phyloP scores from a whole-genome alignment of 64 coral and sea anemone genomes.

The Hydrozoanthus tunicans region DNA sequence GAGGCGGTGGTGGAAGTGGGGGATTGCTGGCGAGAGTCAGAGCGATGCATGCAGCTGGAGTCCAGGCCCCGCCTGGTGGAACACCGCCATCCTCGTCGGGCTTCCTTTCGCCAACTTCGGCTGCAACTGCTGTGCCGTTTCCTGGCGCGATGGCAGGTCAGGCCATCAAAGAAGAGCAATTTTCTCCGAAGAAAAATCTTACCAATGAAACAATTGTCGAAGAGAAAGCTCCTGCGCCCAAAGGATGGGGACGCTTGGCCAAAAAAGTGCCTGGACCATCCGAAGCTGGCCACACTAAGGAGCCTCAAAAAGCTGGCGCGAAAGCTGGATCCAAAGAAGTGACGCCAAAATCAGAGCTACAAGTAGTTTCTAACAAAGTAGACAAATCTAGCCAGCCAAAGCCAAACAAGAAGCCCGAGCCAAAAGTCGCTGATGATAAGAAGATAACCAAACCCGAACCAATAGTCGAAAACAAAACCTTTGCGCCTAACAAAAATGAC shows the following conservation, averaged over 20 bases:
- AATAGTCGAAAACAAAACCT: neutral
- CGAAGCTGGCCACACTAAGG: neutral
- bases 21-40: conserved; percentile 81
- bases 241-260: conserved; percentile 36
- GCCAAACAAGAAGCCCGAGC: neutral
- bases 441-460: neutral
- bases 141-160: conserved; percentile 23
- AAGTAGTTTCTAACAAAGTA: too few species aligned
- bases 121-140: conserved; percentile 43
- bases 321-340: too few species aligned
- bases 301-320: neutral
- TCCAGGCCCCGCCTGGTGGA: conserved; percentile 71
- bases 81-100: conserved; percentile 63
- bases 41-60: conserved; percentile 89
- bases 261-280: neutral
- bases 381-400: neutral
- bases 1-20: conserved; percentile 25
- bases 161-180: conserved; percentile 23
- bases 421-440: neutral
- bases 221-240: conserved; percentile 8
- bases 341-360: too few species aligned
- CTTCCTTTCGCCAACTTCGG: conserved; percentile 83
- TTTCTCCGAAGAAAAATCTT: conserved; percentile 36
- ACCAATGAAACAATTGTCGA: conserved; percentile 30
- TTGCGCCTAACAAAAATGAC: neutral